Conservation (phyloP, 1,140 invertebrate species). For the Antheraea mylitta region DNA sequence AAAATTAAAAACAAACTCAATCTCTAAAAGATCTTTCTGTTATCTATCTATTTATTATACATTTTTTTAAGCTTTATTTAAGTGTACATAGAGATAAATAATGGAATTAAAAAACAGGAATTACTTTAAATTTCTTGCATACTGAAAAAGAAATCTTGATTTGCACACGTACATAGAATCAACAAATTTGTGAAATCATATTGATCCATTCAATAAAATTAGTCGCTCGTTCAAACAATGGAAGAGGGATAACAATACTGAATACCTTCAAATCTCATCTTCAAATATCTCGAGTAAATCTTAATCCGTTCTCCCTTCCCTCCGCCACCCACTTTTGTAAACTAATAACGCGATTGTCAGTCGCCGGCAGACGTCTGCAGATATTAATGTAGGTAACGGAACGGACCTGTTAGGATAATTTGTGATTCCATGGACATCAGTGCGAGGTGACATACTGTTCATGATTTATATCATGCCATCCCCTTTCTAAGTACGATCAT, state of each 20-base stretch:
- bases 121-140: no score
- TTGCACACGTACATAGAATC: no score
- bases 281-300: conserved; percentile 65
- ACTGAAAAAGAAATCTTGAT: no score
- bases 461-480: not conserved
- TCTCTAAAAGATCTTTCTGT: no score
- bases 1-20: no score
- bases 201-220: conserved; percentile 5
- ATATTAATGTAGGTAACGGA: conserved; percentile 10
- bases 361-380: conserved; percentile 5
- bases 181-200: not conserved
- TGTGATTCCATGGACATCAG: not conserved
- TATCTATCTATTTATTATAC: no score
- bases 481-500: not conserved
- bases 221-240: conserved; percentile 8
- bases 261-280: conserved; percentile 59
- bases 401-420: conserved; percentile 8
- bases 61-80: no score
- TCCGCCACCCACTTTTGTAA: conserved; percentile 8
- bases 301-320: conserved; percentile 45
- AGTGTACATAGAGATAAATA: no score
- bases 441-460: not conserved
- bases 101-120: no score
- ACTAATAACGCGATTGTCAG: conserved; percentile 9
- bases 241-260: conserved; percentile 23